Base-by-base conservation (phyloP, 1,140 invertebrate genomes). In the Physella acuta region DNA sequence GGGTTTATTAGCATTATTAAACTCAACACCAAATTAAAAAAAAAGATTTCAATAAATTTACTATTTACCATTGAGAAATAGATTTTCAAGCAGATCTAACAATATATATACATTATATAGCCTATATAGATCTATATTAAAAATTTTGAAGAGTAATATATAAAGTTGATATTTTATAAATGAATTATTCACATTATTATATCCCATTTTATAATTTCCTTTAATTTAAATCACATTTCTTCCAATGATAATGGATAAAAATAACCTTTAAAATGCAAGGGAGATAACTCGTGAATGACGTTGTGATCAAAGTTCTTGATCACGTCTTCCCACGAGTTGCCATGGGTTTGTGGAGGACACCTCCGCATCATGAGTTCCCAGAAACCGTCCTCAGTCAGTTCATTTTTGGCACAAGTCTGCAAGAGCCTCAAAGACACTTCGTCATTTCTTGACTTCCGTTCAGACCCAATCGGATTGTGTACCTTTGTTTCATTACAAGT, bases 361-460 rank as follows among this genome's bases (percentile, higher is more conserved):
- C 33, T 34, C 3, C 34, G 30, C 24, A 53, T 44, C 17, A 71
- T 20, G 5, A 74, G 56, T 37, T 72, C 34, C 3, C 53, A 39
- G 17, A 71, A 62, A 30, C 70, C 70, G 2, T 59, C 62, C 30
- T 74, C 70, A 3, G 36, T 67, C 67, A 74, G 51, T 49, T 74
- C 73, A 49, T 74, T 74, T 34, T 67, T 61, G 26, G 70, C 73
- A 44, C 56, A 72, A 0, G 72, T 49, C 20, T 68, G 64, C 5
- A 71, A 37, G 16, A 74, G 33, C 30, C 24, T 39, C 31, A 53
- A 52, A 17, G 61, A 34, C 39, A 66, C 71, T 3, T 66, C 16
- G 11, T 53, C 20, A 16, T 30, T 63, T 3, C 58, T 56, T 14
- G 31, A 31, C 8, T 28, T 16, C 1, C 31, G 34, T 16, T 26